Percentiles rank a stretch among this genome's conserved stretches.
Evolutionary conservation across 1,140 invertebrate genomes (phyloP).

Genomic region (Neotoxoptera formosana): DNA sequence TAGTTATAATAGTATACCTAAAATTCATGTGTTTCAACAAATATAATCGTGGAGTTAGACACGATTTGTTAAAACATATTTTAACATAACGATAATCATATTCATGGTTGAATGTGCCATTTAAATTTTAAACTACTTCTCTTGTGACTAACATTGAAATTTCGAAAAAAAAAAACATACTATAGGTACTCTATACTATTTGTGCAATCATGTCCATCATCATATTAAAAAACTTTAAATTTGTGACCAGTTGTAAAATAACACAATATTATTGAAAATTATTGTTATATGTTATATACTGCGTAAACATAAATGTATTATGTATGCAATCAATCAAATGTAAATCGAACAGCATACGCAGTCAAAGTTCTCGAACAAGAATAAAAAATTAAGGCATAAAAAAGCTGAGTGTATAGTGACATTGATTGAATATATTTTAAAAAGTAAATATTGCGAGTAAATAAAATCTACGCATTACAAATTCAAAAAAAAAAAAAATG

Average conservation of each 20-base stretch:
- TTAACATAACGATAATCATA: no score
- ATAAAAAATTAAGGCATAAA: neutral
- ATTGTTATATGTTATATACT: neutral
- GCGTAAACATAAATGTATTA: neutral
- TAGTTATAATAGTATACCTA: no score
- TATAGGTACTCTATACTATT: neutral
- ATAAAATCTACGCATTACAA: neutral
- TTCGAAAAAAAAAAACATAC: neutral
- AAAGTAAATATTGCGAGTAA: neutral
- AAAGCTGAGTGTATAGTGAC: neutral
- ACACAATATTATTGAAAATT: neutral
- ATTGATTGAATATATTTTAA: neutral
- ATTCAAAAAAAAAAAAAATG: neutral
- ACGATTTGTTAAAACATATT: no score
- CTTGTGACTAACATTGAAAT: no score
- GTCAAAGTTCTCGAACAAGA: neutral
- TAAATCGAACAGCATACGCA: neutral
- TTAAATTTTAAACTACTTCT: no score
- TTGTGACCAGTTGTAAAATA: no score
- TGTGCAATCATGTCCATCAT: neutral
- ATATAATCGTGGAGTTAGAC: no score
- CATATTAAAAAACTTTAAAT: neutral
- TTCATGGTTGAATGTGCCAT: no score
- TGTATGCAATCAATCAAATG: neutral
- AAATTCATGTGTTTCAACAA: no score